These are phyloP conservation scores for Bombus sylvicola DNA, from an alignment of 1,140 invertebrate genomes.

Conservation along the genomic window DNA sequence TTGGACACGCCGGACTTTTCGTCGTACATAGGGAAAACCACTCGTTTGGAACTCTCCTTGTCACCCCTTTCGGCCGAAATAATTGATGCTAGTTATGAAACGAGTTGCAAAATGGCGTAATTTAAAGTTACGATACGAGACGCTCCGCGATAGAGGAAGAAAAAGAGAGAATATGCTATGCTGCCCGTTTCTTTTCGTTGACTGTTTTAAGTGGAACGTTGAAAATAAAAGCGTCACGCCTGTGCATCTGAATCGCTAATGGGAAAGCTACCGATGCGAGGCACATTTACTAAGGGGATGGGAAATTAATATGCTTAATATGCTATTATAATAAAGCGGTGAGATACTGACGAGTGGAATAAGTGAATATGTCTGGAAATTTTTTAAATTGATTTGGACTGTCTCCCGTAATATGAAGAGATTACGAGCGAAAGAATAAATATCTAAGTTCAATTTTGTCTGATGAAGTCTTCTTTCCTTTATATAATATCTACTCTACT, in stretches of 20 bases:
- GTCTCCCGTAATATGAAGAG: too few species aligned
- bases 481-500: too few species aligned
- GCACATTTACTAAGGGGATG: not conserved
- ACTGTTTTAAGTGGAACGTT: conserved; percentile 22
- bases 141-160: not conserved
- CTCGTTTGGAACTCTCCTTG: conserved; percentile 53
- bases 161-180: not conserved
- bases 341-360: not conserved
- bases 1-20: conserved; percentile 36
- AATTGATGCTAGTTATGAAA: conserved; percentile 54
- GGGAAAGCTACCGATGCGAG: not conserved
- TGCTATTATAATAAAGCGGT: not conserved
- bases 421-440: too few species aligned
- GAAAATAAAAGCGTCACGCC: conserved; percentile 37
- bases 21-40: conserved; percentile 30
- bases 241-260: conserved; percentile 6
- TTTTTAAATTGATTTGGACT: not conserved
- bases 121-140: conserved; percentile 52
- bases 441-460: not conserved
- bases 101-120: conserved; percentile 52
- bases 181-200: conserved; percentile 16
- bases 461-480: not conserved
- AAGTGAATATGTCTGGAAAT: not conserved
- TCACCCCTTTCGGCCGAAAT: conserved; percentile 47
- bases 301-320: not conserved